Percentiles rank a stretch among this genome's conserved stretches.
Conservation (phyloP, 1,140 invertebrate genomes). For the Drosophila saltans region DNA sequence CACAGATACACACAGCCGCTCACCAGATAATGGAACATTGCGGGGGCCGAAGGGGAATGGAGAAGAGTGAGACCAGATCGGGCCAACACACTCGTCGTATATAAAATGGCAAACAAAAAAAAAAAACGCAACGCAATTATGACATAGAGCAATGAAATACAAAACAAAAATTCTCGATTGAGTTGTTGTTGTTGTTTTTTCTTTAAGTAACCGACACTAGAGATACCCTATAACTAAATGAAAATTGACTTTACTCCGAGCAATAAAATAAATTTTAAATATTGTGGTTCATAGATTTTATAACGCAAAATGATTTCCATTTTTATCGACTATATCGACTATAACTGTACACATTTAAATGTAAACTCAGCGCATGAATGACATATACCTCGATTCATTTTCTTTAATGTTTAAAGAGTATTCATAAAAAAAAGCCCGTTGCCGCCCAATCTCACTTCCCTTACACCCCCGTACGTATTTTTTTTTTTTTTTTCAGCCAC, state of each 20-base stretch:
- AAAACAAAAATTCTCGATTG: conserved; percentile 13
- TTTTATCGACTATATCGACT: too few relatives aligned
- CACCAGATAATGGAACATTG: conserved; percentile 18
- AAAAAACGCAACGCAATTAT: conserved; percentile 54
- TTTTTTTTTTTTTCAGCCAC: too few relatives aligned
- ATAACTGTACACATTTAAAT: too few relatives aligned
- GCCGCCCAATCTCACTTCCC: not conserved
- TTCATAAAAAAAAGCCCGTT: not conserved
- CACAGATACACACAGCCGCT: conserved; percentile 43
- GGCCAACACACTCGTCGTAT: conserved; percentile 16
- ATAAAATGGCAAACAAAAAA: conserved; percentile 53
- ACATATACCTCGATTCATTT: not conserved
- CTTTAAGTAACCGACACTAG: not conserved
- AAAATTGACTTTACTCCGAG: too few relatives aligned
- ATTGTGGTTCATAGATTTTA: too few relatives aligned
- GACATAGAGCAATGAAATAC: conserved; percentile 47
- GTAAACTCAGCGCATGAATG: too few relatives aligned
- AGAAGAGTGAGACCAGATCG: conserved; percentile 16
- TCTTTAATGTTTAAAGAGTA: not conserved
- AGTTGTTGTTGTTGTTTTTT: too few relatives aligned
- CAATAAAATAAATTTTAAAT: too few relatives aligned
- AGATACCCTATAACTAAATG: too few relatives aligned
- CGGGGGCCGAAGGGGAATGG: conserved; percentile 2
- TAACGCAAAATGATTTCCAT: too few relatives aligned
- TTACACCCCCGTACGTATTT: not conserved